These are phyloP conservation scores for Hyla sarda DNA, from an alignment of 2,113 vertebrate genomes.

Conservation along the genomic window DNA sequence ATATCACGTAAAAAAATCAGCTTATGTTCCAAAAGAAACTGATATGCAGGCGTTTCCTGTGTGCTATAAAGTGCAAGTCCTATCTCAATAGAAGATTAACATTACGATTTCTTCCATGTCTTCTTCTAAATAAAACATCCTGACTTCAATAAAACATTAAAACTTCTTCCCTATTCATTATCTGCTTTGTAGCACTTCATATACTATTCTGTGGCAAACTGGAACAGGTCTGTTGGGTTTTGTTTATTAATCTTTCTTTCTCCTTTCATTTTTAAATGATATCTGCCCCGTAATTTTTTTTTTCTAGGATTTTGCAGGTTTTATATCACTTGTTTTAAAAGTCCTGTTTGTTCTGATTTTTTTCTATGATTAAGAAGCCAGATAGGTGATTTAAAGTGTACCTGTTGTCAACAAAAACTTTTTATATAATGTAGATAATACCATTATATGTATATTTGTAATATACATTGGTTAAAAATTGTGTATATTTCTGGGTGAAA, in stretches of 20 bases:
- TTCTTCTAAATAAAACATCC: conserved; percentile 35
- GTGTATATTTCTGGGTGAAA: too few relatives aligned
- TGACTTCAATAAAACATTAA: conserved; percentile 25
- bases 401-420: too few relatives aligned
- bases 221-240: neutral
- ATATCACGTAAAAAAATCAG: neutral
- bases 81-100: conserved; percentile 12
- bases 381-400: conserved; percentile 5
- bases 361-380: neutral
- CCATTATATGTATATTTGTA: too few relatives aligned
- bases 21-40: conserved; percentile 13
- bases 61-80: neutral
- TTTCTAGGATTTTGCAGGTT: neutral
- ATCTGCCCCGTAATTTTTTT: neutral
- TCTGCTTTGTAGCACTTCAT: conserved; percentile 5
- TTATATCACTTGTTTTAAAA: neutral
- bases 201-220: conserved; percentile 2
- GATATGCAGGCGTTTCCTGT: conserved; percentile 5
- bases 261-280: neutral
- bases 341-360: neutral
- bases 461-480: too few relatives aligned
- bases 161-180: conserved; percentile 20
- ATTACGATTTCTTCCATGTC: neutral
- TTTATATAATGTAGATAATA: too few relatives aligned
- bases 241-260: neutral